Evolutionary conservation across 2,888 invertebrate species (phyloP).

Genomic region (Fragum sueziense): DNA sequence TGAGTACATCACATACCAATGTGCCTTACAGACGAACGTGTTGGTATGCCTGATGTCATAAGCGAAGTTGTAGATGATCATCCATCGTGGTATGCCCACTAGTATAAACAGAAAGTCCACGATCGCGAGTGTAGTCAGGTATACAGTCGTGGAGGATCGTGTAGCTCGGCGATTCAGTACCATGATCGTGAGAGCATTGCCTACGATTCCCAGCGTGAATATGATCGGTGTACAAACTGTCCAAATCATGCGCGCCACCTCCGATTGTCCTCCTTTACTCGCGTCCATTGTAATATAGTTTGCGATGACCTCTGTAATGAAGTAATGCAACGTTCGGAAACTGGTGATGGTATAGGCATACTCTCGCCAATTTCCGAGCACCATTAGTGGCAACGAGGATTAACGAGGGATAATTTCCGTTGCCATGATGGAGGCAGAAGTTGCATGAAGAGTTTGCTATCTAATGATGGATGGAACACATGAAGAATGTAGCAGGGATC

Average conservation of each 20-base stretch:
- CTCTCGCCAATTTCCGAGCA: too few relatives aligned
- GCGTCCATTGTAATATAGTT: constrained; percentile 30
- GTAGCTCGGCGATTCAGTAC: background rate
- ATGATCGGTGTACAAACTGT: constrained; percentile 14
- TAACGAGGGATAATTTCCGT: too few relatives aligned
- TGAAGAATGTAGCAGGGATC: too few relatives aligned
- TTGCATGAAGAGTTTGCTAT: too few relatives aligned
- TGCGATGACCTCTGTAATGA: too few relatives aligned
- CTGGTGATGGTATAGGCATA: too few relatives aligned
- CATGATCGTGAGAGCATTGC: constrained; percentile 9
- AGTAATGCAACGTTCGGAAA: too few relatives aligned
- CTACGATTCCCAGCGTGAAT: constrained; percentile 7
- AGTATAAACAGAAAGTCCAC: background rate
- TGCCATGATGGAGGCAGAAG: too few relatives aligned
- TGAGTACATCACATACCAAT: background rate
- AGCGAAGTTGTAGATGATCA: constrained; percentile 16
- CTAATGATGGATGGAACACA: too few relatives aligned
- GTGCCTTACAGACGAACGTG: constrained; percentile 2
- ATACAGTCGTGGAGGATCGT: constrained; percentile 12
- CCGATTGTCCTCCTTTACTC: background rate
- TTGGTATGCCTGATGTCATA: background rate
- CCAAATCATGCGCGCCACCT: constrained; percentile 24
- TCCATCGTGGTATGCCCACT: constrained; percentile 11
- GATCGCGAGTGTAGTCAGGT: constrained; percentile 1
- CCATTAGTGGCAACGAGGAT: too few relatives aligned